Evolutionary conservation across 2,888 invertebrate genomes (phyloP).

Genomic region (Molorchus minor): DNA sequence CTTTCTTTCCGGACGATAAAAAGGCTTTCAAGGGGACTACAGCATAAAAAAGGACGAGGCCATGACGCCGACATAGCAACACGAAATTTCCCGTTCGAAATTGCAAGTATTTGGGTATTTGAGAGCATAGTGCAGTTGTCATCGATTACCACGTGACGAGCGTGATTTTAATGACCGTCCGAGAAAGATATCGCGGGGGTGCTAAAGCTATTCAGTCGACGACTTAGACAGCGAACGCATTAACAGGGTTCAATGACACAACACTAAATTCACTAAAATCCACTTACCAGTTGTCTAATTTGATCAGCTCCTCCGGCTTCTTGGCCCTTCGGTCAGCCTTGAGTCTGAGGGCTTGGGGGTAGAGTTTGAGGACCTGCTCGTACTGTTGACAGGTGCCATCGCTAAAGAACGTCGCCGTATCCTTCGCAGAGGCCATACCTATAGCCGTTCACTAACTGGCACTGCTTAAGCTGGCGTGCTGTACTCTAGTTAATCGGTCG

Average conservation of each 20-base stretch:
- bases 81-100: slow-evolving; percentile 65
- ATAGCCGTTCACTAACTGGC: slow-evolving; percentile 51
- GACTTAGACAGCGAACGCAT: slow-evolving; percentile 49
- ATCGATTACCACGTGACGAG: slow-evolving; percentile 77
- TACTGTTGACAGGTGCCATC: slow-evolving; percentile 88
- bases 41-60: slow-evolving; percentile 46
- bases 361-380: slow-evolving; percentile 88
- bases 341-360: slow-evolving; percentile 88
- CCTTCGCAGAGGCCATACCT: slow-evolving; percentile 62
- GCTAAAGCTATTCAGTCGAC: slow-evolving; percentile 55
- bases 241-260: slow-evolving; percentile 58
- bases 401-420: slow-evolving; percentile 93
- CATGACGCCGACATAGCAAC: slow-evolving; percentile 53
- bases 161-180: slow-evolving; percentile 75
- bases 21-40: slow-evolving; percentile 28
- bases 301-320: slow-evolving; percentile 93
- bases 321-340: slow-evolving; percentile 91
- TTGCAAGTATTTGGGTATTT: slow-evolving; percentile 54
- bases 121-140: slow-evolving; percentile 64
- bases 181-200: slow-evolving; percentile 67
- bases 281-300: slow-evolving; percentile 94
- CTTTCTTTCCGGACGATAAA: slow-evolving; percentile 11
- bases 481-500: slow-evolving; percentile 40
- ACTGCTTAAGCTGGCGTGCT: slow-evolving; percentile 50
- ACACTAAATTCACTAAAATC: slow-evolving; percentile 40